Evolutionary conservation across 2,797 vertebrate genomes (phyloP).

Genomic region (Merluccius polli): DNA sequence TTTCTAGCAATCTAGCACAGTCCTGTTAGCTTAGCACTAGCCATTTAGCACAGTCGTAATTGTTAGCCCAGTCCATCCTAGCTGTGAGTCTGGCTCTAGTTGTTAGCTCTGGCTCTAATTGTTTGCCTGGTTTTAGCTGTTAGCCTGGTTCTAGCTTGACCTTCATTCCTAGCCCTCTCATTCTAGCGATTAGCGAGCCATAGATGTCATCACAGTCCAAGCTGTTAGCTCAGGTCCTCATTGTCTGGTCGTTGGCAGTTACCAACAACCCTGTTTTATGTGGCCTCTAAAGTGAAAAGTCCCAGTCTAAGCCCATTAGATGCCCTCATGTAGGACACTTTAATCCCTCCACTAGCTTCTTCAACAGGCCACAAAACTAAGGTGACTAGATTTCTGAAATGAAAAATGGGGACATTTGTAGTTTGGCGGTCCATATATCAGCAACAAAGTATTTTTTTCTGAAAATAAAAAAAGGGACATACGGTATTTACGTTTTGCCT

Average conservation of each 20-base stretch:
- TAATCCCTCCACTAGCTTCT: conserved; percentile 14
- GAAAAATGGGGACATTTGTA: no score
- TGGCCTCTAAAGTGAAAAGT: neutral
- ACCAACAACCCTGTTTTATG: neutral
- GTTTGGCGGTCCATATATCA: no score
- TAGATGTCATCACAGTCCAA: neutral
- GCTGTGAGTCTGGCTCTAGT: neutral
- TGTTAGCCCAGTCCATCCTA: neutral
- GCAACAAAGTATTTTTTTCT: no score
- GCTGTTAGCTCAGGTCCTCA: neutral
- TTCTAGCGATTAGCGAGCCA: neutral
- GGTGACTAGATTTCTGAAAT: no score
- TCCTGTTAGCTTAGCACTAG: neutral
- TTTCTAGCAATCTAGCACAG: neutral
- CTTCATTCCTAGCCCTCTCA: neutral
- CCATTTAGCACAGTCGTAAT: neutral
- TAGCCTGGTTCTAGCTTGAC: neutral
- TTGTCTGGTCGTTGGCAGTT: neutral
- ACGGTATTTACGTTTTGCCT: no score
- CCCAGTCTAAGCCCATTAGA: conserved; percentile 29
- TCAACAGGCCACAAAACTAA: conserved; percentile 25
- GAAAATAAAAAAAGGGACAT: no score
- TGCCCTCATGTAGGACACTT: conserved; percentile 3
- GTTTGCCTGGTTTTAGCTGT: neutral
- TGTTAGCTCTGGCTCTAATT: neutral